A percentile compares a stretch with the other conserved stretches of the same genome.
These are phyloP conservation scores for Sialia sialis DNA, from an alignment of 2,113 vertebrate genomes.

Conservation along the genomic window DNA sequence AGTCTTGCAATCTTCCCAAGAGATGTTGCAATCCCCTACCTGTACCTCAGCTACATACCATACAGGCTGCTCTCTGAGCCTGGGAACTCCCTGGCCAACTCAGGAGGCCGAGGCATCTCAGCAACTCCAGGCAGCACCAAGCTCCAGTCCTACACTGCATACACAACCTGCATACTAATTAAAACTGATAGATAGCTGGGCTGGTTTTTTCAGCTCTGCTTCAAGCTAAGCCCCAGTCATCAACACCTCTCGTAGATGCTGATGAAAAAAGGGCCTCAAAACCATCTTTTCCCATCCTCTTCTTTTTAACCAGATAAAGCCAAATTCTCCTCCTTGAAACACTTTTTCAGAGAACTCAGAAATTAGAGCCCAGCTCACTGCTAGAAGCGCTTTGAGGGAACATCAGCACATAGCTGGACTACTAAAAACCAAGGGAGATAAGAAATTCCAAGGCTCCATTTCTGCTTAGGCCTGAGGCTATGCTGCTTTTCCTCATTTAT, in stretches of 20 bases:
- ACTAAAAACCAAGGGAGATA: background rate
- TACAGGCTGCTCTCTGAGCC: background rate
- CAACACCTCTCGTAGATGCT: background rate
- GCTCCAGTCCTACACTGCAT: background rate
- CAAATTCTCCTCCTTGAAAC: background rate
- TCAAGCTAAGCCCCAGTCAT: background rate
- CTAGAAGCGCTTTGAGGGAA: background rate
- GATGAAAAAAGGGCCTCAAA: background rate
- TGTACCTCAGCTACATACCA: background rate
- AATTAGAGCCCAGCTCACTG: background rate
- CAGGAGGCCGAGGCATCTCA: background rate
- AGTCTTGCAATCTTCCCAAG: background rate
- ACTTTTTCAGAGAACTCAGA: background rate
- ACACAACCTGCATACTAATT: background rate
- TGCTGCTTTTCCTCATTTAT: background rate
- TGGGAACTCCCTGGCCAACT: background rate
- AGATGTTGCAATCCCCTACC: constrained; percentile 25
- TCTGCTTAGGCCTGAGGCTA: background rate
- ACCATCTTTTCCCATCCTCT: accelerated
- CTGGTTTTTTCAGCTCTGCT: accelerated
- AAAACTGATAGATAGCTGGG: background rate
- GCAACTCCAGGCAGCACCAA: background rate
- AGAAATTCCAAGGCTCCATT: background rate
- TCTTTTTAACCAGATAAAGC: background rate
- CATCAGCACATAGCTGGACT: background rate